Evolutionary conservation across 2,113 vertebrate species (phyloP), one percentile per base, ranked within the genome.

Genomic region (Myocastor coypus): DNA sequence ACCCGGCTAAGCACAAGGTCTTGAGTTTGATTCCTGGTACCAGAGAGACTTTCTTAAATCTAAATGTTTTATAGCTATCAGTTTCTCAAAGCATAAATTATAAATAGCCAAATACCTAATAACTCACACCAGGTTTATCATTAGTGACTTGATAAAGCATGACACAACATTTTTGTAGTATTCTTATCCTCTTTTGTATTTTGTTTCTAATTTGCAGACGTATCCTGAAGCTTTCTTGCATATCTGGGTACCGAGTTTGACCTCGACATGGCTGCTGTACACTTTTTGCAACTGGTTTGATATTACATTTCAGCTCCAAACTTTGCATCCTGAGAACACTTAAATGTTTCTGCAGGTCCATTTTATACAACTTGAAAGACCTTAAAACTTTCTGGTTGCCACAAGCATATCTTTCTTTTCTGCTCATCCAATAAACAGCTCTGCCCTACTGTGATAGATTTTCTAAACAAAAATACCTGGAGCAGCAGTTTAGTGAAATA

Each of bases 181-280:
- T 84, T 91, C 40, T 94, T 94, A 78, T 57, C 84, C 19, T 11
- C 83, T 52, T 93, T 59, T 91, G 52, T 63, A 55, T 52, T 94
- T 90, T 86, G 82, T 89, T 77, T 73, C 82, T 96, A 14, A 77
- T 83, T 98, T 98, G 83, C 98, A 99, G 99, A 99, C 89, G 99
- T 99, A 98, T 99, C 99, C 98, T 99, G 99, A 99, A 98, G 97
- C 97, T 98, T 97, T 97, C 66, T 91, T 97, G 96, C 95, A 81
- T 96, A 96, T 86, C 94, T 95, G 97, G 98, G 98, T 98, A 98
- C 98, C 98, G 97, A 98, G 98, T 98, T 98, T 98, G 92, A 98
- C 98, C 97, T 98, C 98, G 98, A 98, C 97, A 98, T 98, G 98
- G 98, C 99, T 99, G 98, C 98, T 99, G 98, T 98, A 98, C 97